Evolutionary conservation across 1,140 invertebrate species (phyloP), one percentile per base, ranked within the genome.

Genomic region (Caenorhabditis inopinata): DNA sequence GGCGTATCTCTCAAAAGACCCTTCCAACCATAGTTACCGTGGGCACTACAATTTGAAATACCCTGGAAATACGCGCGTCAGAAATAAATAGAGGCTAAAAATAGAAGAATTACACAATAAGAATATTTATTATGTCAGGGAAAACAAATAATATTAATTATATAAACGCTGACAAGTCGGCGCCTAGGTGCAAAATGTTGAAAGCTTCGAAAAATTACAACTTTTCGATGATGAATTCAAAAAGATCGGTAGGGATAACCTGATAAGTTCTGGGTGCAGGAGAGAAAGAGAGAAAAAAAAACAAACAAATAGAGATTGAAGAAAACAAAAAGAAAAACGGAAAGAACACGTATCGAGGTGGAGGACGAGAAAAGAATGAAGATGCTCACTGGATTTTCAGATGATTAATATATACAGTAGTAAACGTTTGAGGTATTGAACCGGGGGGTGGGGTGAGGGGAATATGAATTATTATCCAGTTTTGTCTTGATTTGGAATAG

Each of bases 261-360:
- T 68, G 58, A 68, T 68, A 68, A 16, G 25, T 68, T 58, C 14
- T 29, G 58, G 58, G 58, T 68, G 58, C 2, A 32, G 38, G 38
- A 14, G 27, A 32, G 27, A 32, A 32, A 21, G 49, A 25, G 5
- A 58, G 18, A 21, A 32, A 32, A 3, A 58, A 18, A 38, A 12
- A 68, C n/a, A n/a, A n/a, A n/a, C n/a, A 68, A 38, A 68, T 9
- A 38, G 32, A 68, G 32, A 38, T 68, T 68, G 27, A 42, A 58
- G n/a, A 68, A 68, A 38, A 68, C 4, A 25, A 51, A 25, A n/a
- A 25, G 27, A 25, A 48, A 7, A 51, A 25, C 6, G 11, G 7
- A 38, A 42, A 68, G n/a, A 68, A 68, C 58, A 68, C 58, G 58
- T 68, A 68, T 68, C 32, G 32, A 68, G 29, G 29, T 68, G 32